Base-by-base conservation (phyloP, 1,140 invertebrate genomes). In the Halesus radiatus region DNA sequence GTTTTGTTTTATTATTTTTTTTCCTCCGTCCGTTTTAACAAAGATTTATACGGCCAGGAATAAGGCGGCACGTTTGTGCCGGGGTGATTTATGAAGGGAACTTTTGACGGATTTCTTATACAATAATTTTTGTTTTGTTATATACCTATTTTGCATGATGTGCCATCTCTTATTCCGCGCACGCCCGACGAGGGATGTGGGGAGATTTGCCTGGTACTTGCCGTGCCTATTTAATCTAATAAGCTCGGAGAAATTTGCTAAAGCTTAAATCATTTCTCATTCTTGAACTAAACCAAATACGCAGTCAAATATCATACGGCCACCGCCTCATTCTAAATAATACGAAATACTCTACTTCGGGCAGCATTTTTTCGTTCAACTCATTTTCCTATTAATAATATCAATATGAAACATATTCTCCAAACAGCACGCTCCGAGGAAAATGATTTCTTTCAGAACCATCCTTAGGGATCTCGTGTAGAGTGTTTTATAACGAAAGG, bases 101-200 rank as follows among this genome's bases (percentile, higher is more conserved):
- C 76, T 81, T 81, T 81, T 81, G 80, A 81, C 76, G 80, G 76
- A 81, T 81, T 81, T 73, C 80, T 81, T 76, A 76, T 79, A 81
- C 80, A 81, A 79, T 81, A 79, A 79, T 81, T 81, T 79, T 81
- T 81, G 76, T 81, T 81, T 81, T 77, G 76, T 81, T 81, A 79
- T 77, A 78, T 81, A 70, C 37, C 78, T 79, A 54, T 8, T 79
- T 79, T 79, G 78, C 78, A 79, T 79, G 68, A 73, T 79, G 76
- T 58, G 52, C 26, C 54, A 23, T 50, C 29, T 45, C 54, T 22
- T 52, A 78, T 78, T 78, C 76, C 23, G 52, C 45, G 60, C 76
- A 66, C 76, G 76, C 20, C n/a, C 23, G 1, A 2, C 20, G 66
- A 37, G n/a, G 50, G 23, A 60, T 58, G 32, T 26, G 45, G 32